Percentiles rank a stretch among this genome's conserved stretches.
Evolutionary conservation across 2,113 vertebrate species (phyloP).

Genomic region (Cardinalis cardinalis): DNA sequence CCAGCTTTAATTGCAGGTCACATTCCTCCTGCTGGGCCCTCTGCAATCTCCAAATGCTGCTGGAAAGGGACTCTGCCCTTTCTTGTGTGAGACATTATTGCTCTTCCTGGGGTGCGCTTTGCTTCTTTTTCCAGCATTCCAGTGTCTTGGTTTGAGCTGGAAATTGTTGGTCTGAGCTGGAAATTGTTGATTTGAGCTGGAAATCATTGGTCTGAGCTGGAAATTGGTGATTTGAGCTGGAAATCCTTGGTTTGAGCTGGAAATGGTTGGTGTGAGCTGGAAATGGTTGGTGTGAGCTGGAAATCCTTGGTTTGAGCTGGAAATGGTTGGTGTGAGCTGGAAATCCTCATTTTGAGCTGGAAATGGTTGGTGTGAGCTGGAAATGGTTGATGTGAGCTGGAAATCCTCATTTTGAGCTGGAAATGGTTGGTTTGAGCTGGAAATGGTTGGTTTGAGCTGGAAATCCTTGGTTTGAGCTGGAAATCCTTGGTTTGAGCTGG

Average conservation of each 20-base stretch:
- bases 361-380: background rate
- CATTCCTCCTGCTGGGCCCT: background rate
- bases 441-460: accelerated
- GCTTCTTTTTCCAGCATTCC: background rate
- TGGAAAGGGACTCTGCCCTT: background rate
- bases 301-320: accelerated
- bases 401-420: accelerated
- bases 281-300: accelerated
- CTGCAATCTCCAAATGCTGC: background rate
- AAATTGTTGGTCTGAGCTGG: background rate
- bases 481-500: accelerated
- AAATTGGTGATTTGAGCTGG: background rate
- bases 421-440: accelerated
- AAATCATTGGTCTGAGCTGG: background rate
- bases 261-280: accelerated
- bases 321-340: accelerated
- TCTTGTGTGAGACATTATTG: accelerated
- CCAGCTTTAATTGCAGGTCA: background rate
- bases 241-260: background rate
- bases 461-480: accelerated
- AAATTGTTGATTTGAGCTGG: accelerated
- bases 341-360: accelerated
- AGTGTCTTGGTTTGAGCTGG: background rate
- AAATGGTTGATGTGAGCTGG: accelerated
- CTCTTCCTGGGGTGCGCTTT: background rate